Evolutionary conservation across 2,113 vertebrate genomes (phyloP).

Genomic region (Girardinichthys multiradiatus): DNA sequence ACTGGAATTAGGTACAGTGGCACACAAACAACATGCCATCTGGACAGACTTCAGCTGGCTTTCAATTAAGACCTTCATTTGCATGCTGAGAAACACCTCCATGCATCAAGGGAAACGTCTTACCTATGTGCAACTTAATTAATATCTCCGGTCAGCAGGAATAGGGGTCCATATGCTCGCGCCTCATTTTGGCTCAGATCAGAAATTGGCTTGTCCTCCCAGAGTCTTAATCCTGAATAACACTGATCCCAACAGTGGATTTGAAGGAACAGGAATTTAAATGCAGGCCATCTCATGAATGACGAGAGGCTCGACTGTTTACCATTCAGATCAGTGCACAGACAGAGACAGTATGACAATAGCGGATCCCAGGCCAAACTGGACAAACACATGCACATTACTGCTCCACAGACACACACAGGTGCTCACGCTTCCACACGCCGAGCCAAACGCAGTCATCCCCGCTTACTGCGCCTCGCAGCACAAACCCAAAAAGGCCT

Average conservation of each 20-base stretch:
- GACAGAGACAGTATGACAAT: slow-evolving; percentile 56
- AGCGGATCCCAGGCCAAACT: slow-evolving; percentile 44
- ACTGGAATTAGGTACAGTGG: slow-evolving; percentile 55
- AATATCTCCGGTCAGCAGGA: slow-evolving; percentile 59
- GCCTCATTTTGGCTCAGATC: slow-evolving; percentile 42
- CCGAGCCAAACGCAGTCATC: slow-evolving; percentile 67
- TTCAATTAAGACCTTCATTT: slow-evolving; percentile 72
- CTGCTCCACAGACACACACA: slow-evolving; percentile 25
- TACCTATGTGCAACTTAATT: slow-evolving; percentile 58
- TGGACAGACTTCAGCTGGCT: slow-evolving; percentile 66
- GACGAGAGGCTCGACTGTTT: slow-evolving; percentile 44
- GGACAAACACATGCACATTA: slow-evolving; percentile 4
- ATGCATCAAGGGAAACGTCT: slow-evolving; percentile 65
- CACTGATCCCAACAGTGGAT: slow-evolving; percentile 46
- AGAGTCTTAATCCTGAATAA: slow-evolving; percentile 48
- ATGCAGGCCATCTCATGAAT: slow-evolving; percentile 56
- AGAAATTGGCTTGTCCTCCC: slow-evolving; percentile 14
- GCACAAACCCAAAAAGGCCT: slow-evolving; percentile 62
- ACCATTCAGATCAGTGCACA: slow-evolving; percentile 60
- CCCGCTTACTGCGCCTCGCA: slow-evolving; percentile 56
- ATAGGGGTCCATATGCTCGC: slow-evolving; percentile 43
- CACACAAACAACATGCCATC: slow-evolving; percentile 67
- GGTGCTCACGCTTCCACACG: slow-evolving; percentile 31
- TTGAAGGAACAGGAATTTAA: slow-evolving; percentile 43
- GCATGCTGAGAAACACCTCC: slow-evolving; percentile 66